phyloP scores from a whole-genome alignment of 2,113 vertebrate genomes.

The Tenebrosternarchus preto region DNA sequence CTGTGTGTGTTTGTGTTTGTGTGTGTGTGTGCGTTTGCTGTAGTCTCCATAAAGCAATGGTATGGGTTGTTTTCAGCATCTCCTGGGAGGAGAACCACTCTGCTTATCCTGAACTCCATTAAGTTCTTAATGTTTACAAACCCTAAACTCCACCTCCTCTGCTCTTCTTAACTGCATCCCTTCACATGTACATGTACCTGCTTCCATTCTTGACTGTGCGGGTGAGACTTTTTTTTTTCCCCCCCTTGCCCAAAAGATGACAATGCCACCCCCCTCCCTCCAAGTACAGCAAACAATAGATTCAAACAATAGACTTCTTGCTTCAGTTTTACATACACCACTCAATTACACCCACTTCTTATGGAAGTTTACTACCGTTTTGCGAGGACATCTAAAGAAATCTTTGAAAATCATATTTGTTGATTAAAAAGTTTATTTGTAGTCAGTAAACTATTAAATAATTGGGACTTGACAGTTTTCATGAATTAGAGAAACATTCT shows the following conservation, averaged over 20 bases:
- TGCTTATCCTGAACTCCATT: slow-evolving; percentile 58
- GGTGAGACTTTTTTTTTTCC: not conserved
- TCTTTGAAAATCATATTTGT: not conserved
- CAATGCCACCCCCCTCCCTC: not conserved
- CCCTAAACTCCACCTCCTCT: slow-evolving; percentile 39
- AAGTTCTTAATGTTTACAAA: slow-evolving; percentile 55
- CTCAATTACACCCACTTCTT: not conserved
- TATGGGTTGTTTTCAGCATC: slow-evolving; percentile 31
- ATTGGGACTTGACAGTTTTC: not conserved
- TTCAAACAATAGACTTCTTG: slow-evolving; percentile 14
- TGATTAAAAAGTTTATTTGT: not conserved
- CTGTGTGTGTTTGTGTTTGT: slow-evolving; percentile 44
- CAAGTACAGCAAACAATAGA: slow-evolving; percentile 31
- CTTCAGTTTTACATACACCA: not conserved
- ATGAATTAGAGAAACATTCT: not conserved
- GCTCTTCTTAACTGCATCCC: slow-evolving; percentile 31
- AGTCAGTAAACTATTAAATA: not conserved
- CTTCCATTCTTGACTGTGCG: slow-evolving; percentile 11
- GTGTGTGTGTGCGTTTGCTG: slow-evolving; percentile 47
- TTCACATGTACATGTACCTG: slow-evolving; percentile 43
- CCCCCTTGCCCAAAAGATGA: not conserved
- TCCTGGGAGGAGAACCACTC: slow-evolving; percentile 28
- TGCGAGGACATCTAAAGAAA: too few species aligned
- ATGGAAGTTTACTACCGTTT: not conserved
- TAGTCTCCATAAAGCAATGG: too few species aligned